Conservation (phyloP, 2,797 vertebrate species). For the Trachurus trachurus region DNA sequence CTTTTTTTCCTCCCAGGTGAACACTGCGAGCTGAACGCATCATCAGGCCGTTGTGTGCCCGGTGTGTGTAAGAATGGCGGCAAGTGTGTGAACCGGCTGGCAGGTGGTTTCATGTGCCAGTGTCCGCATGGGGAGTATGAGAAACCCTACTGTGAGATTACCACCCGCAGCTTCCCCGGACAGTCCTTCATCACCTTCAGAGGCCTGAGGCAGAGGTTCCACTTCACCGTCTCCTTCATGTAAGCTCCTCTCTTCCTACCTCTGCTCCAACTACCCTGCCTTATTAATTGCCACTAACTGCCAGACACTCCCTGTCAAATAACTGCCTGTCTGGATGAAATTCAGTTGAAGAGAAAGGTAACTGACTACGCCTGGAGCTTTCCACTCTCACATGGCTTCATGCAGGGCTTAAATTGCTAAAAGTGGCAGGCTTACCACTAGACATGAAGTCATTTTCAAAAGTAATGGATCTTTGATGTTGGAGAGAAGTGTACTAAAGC, state of each 20-base stretch:
- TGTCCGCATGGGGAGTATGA: slow-evolving; percentile 92
- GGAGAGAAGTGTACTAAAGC: not conserved
- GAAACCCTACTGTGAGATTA: slow-evolving; percentile 97
- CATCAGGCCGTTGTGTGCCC: slow-evolving; percentile 91
- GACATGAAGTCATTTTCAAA: not conserved
- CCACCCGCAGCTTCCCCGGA: slow-evolving; percentile 95
- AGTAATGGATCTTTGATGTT: not conserved
- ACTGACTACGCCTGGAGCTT: not conserved
- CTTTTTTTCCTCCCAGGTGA: slow-evolving; percentile 86
- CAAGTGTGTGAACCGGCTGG: slow-evolving; percentile 92
- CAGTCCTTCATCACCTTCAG: slow-evolving; percentile 98
- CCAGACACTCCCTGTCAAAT: too few relatives aligned
- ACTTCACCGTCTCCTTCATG: slow-evolving; percentile 96
- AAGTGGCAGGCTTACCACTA: not conserved
- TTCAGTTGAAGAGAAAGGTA: not conserved
- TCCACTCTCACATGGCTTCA: not conserved
- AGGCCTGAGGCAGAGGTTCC: slow-evolving; percentile 96
- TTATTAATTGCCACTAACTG: not conserved
- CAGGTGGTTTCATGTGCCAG: slow-evolving; percentile 95
- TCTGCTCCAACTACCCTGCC: not conserved
- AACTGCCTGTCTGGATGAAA: not conserved
- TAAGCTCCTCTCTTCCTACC: slow-evolving; percentile 77
- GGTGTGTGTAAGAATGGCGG: slow-evolving; percentile 97
- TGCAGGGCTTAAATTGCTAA: not conserved
- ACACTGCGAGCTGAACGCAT: slow-evolving; percentile 91